Conservation (phyloP, 1,140 invertebrate genomes). For the Amyelois transitella region DNA sequence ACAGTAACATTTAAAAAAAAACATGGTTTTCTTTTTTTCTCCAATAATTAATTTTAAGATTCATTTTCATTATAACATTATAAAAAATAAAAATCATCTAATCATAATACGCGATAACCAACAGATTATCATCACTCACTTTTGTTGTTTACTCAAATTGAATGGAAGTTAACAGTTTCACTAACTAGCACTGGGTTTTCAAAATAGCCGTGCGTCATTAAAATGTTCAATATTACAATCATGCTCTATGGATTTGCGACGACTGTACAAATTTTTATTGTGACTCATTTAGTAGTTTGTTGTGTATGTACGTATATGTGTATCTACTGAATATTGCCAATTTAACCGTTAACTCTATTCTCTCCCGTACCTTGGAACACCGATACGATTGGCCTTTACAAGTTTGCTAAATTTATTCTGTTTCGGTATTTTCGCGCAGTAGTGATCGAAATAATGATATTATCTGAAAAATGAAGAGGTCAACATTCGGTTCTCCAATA, state of each 20-base stretch:
- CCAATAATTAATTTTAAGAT: neutral
- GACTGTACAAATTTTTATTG: conserved; percentile 63
- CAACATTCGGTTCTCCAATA: conserved; percentile 53
- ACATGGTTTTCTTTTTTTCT: neutral
- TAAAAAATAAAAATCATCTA: neutral
- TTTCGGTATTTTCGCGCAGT: conserved; percentile 4
- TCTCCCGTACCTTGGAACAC: conserved; percentile 63
- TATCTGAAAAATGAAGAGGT: conserved; percentile 11
- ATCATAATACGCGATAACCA: conserved; percentile 3
- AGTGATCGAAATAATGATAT: no score
- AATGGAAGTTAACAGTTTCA: neutral
- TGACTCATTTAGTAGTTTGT: conserved; percentile 69
- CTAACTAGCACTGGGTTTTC: neutral
- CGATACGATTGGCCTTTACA: conserved; percentile 29
- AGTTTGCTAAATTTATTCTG: conserved; percentile 6
- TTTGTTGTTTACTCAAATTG: neutral
- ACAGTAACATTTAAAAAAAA: neutral
- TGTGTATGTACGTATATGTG: conserved; percentile 71
- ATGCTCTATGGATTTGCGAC: conserved; percentile 67
- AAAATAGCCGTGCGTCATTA: neutral
- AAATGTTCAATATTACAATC: neutral
- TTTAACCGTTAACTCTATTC: conserved; percentile 51
- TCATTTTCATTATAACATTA: neutral
- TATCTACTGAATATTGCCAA: conserved; percentile 60
- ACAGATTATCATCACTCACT: conserved; percentile 18